Conservation (phyloP, 2,113 vertebrate genomes). For the Ciconia maguari region DNA sequence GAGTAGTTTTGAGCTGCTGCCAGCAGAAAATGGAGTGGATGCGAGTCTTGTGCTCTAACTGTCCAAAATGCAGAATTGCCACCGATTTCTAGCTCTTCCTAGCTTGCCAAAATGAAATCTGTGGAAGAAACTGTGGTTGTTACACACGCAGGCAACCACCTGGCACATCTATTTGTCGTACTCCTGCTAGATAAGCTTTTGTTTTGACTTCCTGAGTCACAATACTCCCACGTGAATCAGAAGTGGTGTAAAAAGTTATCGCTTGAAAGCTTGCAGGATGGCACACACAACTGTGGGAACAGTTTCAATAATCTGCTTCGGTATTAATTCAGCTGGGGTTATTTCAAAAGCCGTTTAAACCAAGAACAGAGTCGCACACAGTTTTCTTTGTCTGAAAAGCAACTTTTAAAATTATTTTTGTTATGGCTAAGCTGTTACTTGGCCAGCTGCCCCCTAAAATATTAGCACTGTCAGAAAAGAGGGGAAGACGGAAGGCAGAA, state of each 20-base stretch:
- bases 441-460: background rate
- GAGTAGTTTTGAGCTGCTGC: background rate
- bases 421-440: background rate
- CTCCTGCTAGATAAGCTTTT: background rate
- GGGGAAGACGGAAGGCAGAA: background rate
- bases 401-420: background rate
- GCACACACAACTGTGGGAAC: background rate
- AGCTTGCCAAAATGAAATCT: background rate
- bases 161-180: rapidly evolving
- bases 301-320: no score
- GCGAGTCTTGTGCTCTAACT: background rate
- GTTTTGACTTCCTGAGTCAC: background rate
- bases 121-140: background rate
- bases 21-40: background rate
- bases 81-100: background rate
- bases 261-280: background rate
- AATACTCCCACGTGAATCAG: background rate
- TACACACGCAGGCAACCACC: background rate
- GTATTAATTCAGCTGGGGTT: background rate
- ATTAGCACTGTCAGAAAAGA: no score
- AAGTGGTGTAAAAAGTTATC: rapidly evolving
- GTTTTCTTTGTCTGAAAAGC: background rate
- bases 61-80: background rate
- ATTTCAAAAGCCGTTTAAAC: background rate
- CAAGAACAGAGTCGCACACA: rapidly evolving